A percentile compares a stretch with the other conserved stretches of the same genome.
These are phyloP conservation scores for Smittia aterrima DNA, from an alignment of 2,888 invertebrate genomes.

Conservation along the genomic window DNA sequence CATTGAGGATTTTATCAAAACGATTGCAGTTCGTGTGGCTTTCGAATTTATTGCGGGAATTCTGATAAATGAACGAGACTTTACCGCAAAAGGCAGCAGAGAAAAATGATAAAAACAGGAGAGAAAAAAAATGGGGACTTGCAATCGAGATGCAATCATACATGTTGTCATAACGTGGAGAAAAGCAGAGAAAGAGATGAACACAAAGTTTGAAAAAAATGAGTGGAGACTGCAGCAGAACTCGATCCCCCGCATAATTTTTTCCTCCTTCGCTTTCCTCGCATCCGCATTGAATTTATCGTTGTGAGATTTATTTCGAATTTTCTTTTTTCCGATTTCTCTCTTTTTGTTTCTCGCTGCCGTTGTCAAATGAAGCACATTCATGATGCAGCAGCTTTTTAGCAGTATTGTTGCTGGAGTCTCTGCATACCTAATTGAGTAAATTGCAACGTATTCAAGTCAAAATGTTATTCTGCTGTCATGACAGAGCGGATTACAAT, in stretches of 20 bases:
- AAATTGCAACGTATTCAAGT: neutral
- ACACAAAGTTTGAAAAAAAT: neutral
- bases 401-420: neutral
- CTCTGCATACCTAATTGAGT: constrained; percentile 1
- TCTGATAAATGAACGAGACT: too few relatives aligned
- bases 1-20: neutral
- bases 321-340: neutral
- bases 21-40: too few relatives aligned
- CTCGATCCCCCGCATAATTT: neutral
- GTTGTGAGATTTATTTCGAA: constrained; percentile 22
- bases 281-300: constrained; percentile 27
- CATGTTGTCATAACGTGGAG: constrained; percentile 19
- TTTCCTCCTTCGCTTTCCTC: neutral
- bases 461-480: too few relatives aligned
- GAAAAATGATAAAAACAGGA: neutral
- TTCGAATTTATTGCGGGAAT: too few relatives aligned
- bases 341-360: neutral
- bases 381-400: constrained; percentile 9
- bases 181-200: neutral
- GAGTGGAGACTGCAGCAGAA: constrained; percentile 11
- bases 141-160: constrained; percentile 5
- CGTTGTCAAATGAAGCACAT: constrained; percentile 8
- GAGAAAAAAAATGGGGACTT: neutral
- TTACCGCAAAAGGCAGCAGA: neutral
- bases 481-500: too few relatives aligned